A percentile compares a stretch with the other conserved stretches of the same genome.
These are phyloP conservation scores for Cynopterus sphinx DNA, from an alignment of 2,797 vertebrate species.

Conservation along the genomic window DNA sequence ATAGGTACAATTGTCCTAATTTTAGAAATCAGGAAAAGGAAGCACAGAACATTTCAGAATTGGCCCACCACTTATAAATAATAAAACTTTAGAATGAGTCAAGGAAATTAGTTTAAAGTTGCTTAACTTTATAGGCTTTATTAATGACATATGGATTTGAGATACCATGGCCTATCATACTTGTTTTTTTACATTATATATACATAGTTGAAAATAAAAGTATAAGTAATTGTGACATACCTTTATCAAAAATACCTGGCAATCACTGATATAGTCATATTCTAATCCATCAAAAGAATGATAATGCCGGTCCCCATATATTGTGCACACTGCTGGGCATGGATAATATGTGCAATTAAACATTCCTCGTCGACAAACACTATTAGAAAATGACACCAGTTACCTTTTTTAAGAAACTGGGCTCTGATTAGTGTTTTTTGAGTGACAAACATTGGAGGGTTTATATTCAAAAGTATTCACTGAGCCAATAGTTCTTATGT, in stretches of 20 bases:
- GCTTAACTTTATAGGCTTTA: background rate
- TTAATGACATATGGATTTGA: background rate
- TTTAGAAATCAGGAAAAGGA: background rate
- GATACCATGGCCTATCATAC: background rate
- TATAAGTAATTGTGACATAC: slow-evolving; percentile 81
- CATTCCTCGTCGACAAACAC: slow-evolving; percentile 94
- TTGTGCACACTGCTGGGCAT: slow-evolving; percentile 95
- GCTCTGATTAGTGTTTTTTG: background rate
- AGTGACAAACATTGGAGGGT: background rate
- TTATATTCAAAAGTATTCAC: background rate
- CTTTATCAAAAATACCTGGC: slow-evolving; percentile 96
- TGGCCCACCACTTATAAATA: background rate
- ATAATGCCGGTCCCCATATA: slow-evolving; percentile 97
- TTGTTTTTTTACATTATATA: background rate
- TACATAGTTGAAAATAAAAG: slow-evolving; percentile 2
- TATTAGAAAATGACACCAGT: slow-evolving; percentile 77
- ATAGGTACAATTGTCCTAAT: background rate
- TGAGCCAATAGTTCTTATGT: background rate
- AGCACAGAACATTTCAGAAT: background rate
- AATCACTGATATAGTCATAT: slow-evolving; percentile 97
- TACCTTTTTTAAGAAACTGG: slow-evolving; percentile 5
- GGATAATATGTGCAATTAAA: slow-evolving; percentile 97
- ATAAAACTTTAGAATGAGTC: background rate
- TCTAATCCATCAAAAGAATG: slow-evolving; percentile 98
- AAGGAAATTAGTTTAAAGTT: slow-evolving; percentile 16